These are phyloP conservation scores for Archilochus colubris DNA, from an alignment of 2,113 vertebrate genomes.

Conservation along the genomic window DNA sequence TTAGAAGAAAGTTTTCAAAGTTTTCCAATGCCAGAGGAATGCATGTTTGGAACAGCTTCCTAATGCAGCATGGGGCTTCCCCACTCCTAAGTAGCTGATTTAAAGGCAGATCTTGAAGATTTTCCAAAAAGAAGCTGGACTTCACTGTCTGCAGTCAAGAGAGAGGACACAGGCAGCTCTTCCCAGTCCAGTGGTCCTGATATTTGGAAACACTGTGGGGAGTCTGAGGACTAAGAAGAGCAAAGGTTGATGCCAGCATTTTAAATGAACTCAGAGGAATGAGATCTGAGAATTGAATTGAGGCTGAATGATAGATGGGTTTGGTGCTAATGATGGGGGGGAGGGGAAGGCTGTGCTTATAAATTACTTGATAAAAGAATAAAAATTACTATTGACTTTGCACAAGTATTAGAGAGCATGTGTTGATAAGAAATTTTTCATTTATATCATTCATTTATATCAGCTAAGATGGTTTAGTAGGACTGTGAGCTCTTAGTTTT, in stretches of 20 bases:
- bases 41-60: background rate
- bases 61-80: accelerated
- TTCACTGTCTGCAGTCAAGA: background rate
- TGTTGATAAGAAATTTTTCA: background rate
- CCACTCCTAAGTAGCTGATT: background rate
- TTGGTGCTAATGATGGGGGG: background rate
- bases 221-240: background rate
- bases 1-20: background rate
- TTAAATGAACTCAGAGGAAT: background rate
- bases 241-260: background rate
- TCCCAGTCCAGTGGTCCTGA: background rate
- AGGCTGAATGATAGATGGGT: background rate
- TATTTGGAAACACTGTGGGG: background rate
- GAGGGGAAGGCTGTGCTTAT: background rate
- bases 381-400: background rate
- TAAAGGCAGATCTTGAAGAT: background rate
- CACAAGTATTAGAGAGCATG: background rate
- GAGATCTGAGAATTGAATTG: background rate
- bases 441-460: background rate
- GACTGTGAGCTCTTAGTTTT: background rate
- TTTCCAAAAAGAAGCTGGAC: background rate
- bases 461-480: background rate
- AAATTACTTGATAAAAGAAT: background rate
- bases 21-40: background rate
- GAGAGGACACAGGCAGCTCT: background rate